Evolutionary conservation across 2,888 invertebrate species (phyloP), one percentile per base, ranked within the genome.

Genomic region (Drosophila picticornis): DNA sequence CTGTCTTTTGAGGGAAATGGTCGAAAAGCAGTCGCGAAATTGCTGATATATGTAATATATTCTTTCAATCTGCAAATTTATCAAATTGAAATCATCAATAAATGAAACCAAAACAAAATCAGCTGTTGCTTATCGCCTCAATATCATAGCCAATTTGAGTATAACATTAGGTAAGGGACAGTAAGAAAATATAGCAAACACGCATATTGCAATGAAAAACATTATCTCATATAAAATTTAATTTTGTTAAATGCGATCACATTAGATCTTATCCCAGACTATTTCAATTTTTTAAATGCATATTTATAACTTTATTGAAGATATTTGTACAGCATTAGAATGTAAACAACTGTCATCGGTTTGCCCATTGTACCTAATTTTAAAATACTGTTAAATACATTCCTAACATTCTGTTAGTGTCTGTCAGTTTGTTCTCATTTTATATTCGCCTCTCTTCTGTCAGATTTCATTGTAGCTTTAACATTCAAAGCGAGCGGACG

Each of bases 81-180:
- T 43, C 2, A 27, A 7, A n/a, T 48, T 31, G 1, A 31, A 25
- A 60, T 36, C 4, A 32, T 25, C 7, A 34, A 3, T 40, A 29
- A 63, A 77, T 50, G 19, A 48, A 72, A 50, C 6, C 65, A 77
- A 68, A 79, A 79, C 78, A 79, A 72, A 22, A 63, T n/a, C 78
- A 79, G 73, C 81, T 79, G 81, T 48, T 63, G 1, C 9, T 22
- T 40, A 22, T 22, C 16, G 16, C 38, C 22, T 53, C 6, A 22
- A 27, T 77, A 81, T 38, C 77, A 63, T 16, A n/a, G 13, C 77
- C 80, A 64, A 61, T 60, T 46, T 40, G 78, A 80, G 77, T 53
- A 57, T 61, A 70, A 57, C 59, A 60, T 32, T 7, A 34, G 25
- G 5, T 0, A 51, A 29, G 7, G 27, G 27, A 32, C 11, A 16